Conservation (phyloP, 2,113 vertebrate genomes). For the Mobula birostris region DNA sequence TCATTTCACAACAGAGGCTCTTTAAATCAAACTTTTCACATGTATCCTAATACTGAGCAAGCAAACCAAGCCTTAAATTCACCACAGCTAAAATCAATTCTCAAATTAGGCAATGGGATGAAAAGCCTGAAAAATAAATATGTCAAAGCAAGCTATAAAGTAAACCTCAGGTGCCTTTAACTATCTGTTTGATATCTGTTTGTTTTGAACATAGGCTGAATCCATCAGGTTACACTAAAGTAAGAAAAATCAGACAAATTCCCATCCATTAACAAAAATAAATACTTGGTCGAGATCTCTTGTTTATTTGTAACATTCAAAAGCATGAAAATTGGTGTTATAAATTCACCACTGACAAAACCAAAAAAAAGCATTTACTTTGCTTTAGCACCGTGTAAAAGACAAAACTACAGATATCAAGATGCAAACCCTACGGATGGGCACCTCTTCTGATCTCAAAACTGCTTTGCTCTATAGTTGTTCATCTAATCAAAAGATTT, state of each 20-base stretch:
- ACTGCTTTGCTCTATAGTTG: background rate
- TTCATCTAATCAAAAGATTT: background rate
- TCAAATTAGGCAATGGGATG: too few species aligned
- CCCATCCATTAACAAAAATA: background rate
- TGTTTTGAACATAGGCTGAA: background rate
- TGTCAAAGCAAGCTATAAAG: too few species aligned
- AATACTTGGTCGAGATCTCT: background rate
- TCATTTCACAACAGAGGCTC: background rate
- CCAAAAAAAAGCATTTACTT: background rate
- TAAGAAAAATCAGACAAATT: background rate
- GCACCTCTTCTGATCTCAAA: background rate
- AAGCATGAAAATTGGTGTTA: background rate
- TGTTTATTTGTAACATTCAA: background rate
- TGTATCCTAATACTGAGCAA: background rate
- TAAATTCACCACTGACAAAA: background rate
- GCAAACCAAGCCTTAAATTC: too few species aligned
- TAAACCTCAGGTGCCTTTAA: too few species aligned
- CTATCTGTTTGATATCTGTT: background rate
- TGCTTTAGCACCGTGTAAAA: background rate
- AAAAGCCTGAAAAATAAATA: too few species aligned
- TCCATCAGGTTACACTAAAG: background rate
- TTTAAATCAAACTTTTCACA: background rate
- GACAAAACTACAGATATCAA: background rate
- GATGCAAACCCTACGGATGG: background rate
- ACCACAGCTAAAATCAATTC: too few species aligned